These are phyloP conservation scores for Thripadectes ignobilis DNA, from an alignment of 2,797 vertebrate species.

Conservation along the genomic window DNA sequence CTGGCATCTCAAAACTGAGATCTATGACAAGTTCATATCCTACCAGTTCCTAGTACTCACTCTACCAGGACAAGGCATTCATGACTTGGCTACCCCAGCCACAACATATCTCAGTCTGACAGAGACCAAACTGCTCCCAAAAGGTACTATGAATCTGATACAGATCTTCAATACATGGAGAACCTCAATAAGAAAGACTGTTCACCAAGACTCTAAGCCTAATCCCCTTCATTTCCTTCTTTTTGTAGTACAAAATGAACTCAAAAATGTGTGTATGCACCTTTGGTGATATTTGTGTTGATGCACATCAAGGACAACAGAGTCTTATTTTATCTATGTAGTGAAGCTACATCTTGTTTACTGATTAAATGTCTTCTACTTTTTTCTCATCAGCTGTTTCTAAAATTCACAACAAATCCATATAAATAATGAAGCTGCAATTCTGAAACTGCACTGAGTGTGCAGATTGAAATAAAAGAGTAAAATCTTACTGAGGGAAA, in stretches of 20 bases:
- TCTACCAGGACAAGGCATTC: background rate
- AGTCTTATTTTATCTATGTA: background rate
- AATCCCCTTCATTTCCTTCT: background rate
- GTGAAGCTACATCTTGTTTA: background rate
- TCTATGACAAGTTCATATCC: background rate
- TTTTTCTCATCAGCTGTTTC: background rate
- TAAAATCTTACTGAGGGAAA: background rate
- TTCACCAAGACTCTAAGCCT: background rate
- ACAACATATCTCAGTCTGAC: background rate
- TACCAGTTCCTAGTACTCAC: background rate
- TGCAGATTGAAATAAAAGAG: background rate
- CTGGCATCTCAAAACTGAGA: background rate
- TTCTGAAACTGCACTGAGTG: background rate
- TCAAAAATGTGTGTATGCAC: background rate
- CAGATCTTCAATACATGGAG: background rate
- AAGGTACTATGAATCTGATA: background rate
- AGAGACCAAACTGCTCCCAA: background rate
- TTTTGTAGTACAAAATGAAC: background rate
- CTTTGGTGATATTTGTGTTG: background rate
- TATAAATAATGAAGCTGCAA: background rate
- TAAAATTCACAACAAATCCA: background rate
- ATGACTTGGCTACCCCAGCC: background rate
- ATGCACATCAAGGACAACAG: background rate
- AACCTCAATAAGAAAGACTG: background rate
- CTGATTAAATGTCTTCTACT: background rate